These are phyloP conservation scores for Micromesistius poutassou DNA, from an alignment of 2,797 vertebrate species.

Conservation along the genomic window DNA sequence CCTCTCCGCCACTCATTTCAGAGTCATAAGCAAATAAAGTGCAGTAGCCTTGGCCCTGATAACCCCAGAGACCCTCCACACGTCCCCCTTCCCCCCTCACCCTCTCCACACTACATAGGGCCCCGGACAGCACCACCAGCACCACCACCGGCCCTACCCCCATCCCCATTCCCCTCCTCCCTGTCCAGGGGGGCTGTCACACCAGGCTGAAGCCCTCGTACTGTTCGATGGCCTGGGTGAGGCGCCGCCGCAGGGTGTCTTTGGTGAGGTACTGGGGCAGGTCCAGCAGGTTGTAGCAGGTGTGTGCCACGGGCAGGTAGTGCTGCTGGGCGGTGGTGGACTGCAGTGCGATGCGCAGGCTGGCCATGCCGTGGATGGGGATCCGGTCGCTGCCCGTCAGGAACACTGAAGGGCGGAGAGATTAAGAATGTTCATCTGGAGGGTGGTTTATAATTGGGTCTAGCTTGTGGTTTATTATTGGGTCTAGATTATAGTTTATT, in stretches of 20 bases:
- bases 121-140: no score
- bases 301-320: conserved; percentile 94
- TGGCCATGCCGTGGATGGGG: conserved; percentile 96
- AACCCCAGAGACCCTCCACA: neutral
- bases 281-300: conserved; percentile 97
- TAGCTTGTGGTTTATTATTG: neutral
- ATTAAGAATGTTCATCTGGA: neutral
- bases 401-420: conserved; percentile 77
- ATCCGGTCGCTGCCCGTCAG: conserved; percentile 95
- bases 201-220: conserved; percentile 97
- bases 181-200: conserved; percentile 56
- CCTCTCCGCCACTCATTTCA: no score
- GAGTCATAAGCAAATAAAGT: neutral
- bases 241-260: conserved; percentile 81
- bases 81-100: no score
- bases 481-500: neutral
- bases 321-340: conserved; percentile 85
- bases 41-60: conserved; percentile 1
- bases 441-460: neutral
- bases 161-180: conserved; percentile 8
- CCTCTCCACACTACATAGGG: no score
- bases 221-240: conserved; percentile 91
- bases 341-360: conserved; percentile 90
- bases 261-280: conserved; percentile 96
- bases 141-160: neutral